Conservation (phyloP, 1,140 invertebrate species). For the Anastatus disparis region DNA sequence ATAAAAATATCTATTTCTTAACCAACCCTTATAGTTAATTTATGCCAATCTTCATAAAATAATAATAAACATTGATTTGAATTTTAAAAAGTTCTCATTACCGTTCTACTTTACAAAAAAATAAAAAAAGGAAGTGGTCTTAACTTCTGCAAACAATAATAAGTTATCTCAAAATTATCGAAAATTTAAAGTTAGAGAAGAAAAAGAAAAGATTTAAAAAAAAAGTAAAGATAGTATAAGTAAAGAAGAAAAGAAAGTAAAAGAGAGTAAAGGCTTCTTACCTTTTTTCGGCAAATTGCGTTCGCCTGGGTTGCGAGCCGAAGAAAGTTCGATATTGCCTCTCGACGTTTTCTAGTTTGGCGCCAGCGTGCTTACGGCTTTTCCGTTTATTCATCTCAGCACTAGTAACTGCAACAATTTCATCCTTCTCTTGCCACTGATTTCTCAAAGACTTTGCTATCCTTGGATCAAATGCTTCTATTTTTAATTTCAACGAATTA, state of each 20-base stretch:
- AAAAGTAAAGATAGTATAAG: neutral
- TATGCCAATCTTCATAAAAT: too few species aligned
- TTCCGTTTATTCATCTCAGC: constrained; percentile 19
- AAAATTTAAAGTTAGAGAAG: neutral
- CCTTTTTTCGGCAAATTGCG: constrained; percentile 1
- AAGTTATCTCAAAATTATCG: neutral
- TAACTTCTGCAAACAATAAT: constrained; percentile 24
- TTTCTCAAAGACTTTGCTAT: neutral
- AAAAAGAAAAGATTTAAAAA: neutral
- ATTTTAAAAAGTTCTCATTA: too few species aligned
- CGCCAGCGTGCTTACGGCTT: neutral
- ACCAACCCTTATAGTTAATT: too few species aligned
- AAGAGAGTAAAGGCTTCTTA: neutral
- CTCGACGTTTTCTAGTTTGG: neutral
- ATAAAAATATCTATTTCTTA: too few species aligned
- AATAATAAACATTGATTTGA: too few species aligned
- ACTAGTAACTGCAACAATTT: neutral
- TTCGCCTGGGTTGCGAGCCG: neutral
- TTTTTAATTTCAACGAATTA: neutral
- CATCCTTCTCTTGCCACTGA: neutral
- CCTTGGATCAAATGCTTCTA: neutral
- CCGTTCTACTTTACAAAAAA: too few species aligned
- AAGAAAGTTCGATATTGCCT: constrained; percentile 36
- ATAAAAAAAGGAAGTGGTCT: neutral
- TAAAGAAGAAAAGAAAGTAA: neutral